Base-by-base conservation (phyloP, 2,797 vertebrate species). In the Peromyscus aztecus region DNA sequence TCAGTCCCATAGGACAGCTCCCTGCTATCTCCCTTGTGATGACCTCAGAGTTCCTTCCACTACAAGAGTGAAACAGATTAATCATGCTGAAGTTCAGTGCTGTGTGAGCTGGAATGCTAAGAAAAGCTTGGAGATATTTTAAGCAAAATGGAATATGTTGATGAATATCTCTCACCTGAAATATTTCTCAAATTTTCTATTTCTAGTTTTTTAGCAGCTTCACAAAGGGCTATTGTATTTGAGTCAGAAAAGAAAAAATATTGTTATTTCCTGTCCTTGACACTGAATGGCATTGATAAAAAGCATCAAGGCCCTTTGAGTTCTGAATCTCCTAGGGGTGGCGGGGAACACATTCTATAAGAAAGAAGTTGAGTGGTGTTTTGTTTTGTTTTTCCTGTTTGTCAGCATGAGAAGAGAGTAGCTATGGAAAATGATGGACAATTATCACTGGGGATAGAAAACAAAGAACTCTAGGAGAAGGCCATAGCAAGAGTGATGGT, bases 211-310 rank as follows among this genome's bases (percentile, higher is more conserved):
- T 83, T 61, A 97, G 55, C 89, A 88, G n/a, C 78, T 89, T 94
- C 88, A 97, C 96, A 97, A 97, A 96, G 19, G 95, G 57, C 93
- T 96, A 97, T 98, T 98, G 94, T 98, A 69, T 96, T 98, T 96
- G 90, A 93, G 69, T 97, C 5, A 23, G 93, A 96, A 96, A 96
- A 95, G 89, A 91, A 92, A 57, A 96, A 97, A 97, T 96, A 89
- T 77, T 97, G 95, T 85, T 63, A 91, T 24, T 82, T 95, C 97
- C 97, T 96, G 96, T 87, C 91, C 77, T 95, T 98, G 96, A 97
- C 14, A 27, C 83, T 94, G 84, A 95, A 77, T 94, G 85, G 90
- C 86, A 76, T 91, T 95, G 77, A 94, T 96, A 96, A 97, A 96
- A 96, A 94, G 78, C 82, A 97, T 63, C 57, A 94, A 77, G 93